phyloP scores from a whole-genome alignment of 2,888 invertebrate genomes.

The Ophioninae sp. region DNA sequence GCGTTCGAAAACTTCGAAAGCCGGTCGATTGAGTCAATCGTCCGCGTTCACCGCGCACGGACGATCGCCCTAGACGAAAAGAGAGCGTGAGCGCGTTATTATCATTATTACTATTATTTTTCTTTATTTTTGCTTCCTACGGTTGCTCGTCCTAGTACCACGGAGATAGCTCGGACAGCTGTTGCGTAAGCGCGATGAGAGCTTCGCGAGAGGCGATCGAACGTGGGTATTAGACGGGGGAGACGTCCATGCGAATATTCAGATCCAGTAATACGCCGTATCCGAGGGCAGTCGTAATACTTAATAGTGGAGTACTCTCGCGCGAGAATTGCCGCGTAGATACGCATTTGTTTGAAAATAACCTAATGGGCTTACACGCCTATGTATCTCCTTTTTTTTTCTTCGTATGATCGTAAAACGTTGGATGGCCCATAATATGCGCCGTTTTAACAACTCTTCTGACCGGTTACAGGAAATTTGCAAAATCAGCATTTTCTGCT shows the following conservation, averaged over 20 bases:
- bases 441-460: constrained; percentile 43
- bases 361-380: not conserved
- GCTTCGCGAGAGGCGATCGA: constrained; percentile 52
- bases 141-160: constrained; percentile 16
- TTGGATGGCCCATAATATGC: constrained; percentile 10
- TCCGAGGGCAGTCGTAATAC: constrained; percentile 37
- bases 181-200: constrained; percentile 57
- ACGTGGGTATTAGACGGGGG: constrained; percentile 49
- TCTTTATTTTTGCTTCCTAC: not conserved
- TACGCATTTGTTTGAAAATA: constrained; percentile 22
- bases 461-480: constrained; percentile 17
- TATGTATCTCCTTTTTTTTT: not conserved
- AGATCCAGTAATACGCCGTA: constrained; percentile 16
- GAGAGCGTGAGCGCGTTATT: constrained; percentile 26
- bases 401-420: not conserved
- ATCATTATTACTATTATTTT: not conserved
- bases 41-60: not conserved
- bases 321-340: constrained; percentile 28
- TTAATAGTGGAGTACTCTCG: constrained; percentile 49
- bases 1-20: not conserved
- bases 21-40: not conserved
- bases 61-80: constrained; percentile 21
- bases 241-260: constrained; percentile 36
- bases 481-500: constrained; percentile 29
- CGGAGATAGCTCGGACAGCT: constrained; percentile 40